Base-by-base conservation (phyloP, 2,888 invertebrate species). In the Hirtodrosophila confusa region DNA sequence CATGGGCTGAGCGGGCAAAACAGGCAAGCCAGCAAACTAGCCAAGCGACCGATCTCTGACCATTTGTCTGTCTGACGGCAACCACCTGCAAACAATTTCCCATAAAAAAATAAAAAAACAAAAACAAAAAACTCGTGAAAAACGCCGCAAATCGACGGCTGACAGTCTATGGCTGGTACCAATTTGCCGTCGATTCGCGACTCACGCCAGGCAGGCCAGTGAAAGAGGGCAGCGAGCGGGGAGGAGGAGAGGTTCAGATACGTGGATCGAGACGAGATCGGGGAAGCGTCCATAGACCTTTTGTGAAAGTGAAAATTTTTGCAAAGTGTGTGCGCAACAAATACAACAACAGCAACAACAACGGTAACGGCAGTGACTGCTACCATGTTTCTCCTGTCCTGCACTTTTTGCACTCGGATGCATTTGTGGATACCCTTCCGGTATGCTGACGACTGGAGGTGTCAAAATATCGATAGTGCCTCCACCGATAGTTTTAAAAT, bases 231-330 rank as follows among this genome's bases (percentile, higher is more conserved):
- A 48, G 44, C 9, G 7, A n/a, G 43, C 9, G 23, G 51, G 64
- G 4, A 23, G 31, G 23, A 36, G 24, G 6, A 9, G 40, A 39
- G 37, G 9, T 39, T 17, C 43, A 7, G 33, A 7, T 8, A 36
- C 43, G 39, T 31, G 41, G 11, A 37, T 53, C 47, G 62, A 53
- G 78, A 74, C 76, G 73, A 40, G 49, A 31, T 37, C 41, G 66
- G 56, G 58, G 63, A 80, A 72, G 65, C 82, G 86, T 87, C 75
- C 80, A 82, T 75, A 90, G 89, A 89, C 89, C 90, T 89, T 88
- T 89, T 80, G 89, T 90, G 89, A 89, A 89, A 89, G 89, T 89
- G 89, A 89, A 90, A 89, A 88, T 90, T 80, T 79, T 78, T 45
- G 57, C 65, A 62, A 66, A 68, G 69, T 69, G 65, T 68, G 78